phyloP scores from a whole-genome alignment of 2,113 vertebrate species.

The Leucopsar rothschildi region DNA sequence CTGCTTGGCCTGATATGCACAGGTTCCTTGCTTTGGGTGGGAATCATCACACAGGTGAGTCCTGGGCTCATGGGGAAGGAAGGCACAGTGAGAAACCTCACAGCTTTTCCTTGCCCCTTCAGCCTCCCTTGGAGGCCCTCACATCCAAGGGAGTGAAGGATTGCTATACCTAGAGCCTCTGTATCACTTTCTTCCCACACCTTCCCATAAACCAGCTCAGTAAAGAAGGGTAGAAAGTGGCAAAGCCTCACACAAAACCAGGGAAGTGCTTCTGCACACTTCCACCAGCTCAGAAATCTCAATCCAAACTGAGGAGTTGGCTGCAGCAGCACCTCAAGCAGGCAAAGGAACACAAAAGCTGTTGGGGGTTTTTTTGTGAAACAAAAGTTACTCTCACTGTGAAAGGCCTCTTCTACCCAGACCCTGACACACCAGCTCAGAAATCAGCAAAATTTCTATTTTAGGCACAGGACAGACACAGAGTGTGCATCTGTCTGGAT shows the following conservation, averaged over 20 bases:
- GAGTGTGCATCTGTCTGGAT: background rate
- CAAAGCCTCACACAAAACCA: background rate
- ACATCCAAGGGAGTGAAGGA: fast-evolving
- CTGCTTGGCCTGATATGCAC: background rate
- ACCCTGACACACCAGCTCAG: background rate
- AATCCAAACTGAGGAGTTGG: background rate
- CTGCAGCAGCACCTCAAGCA: background rate
- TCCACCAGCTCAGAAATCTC: background rate
- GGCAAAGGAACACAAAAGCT: background rate
- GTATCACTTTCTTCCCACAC: background rate
- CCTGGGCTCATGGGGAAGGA: background rate
- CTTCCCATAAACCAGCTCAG: background rate
- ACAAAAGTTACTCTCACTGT: background rate
- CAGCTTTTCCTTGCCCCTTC: background rate
- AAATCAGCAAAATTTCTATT: background rate
- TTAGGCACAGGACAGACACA: background rate
- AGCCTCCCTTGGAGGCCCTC: background rate
- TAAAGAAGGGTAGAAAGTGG: background rate
- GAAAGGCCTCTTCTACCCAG: background rate
- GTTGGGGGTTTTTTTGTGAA: background rate
- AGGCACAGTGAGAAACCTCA: background rate
- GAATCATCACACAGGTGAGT: background rate
- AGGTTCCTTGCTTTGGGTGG: background rate
- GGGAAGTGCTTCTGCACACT: background rate
- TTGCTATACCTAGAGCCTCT: background rate